These are phyloP conservation scores for Ophion ventricosus DNA, from an alignment of 2,888 invertebrate genomes.

Conservation along the genomic window DNA sequence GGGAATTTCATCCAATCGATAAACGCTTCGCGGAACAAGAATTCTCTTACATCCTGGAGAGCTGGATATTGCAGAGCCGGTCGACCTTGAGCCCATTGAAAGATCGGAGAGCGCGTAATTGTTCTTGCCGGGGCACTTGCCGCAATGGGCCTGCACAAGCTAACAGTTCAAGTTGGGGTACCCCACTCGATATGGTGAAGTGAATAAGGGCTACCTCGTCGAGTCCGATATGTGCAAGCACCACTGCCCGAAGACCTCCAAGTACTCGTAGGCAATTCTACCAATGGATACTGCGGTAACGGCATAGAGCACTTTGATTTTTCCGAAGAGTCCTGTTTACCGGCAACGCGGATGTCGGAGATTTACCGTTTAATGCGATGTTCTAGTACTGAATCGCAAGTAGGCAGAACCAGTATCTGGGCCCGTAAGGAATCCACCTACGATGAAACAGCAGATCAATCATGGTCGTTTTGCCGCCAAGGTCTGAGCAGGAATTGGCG, in stretches of 20 bases:
- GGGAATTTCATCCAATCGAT: conserved; percentile 3
- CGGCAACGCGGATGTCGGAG: not conserved
- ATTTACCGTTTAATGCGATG: not conserved
- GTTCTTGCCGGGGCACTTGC: not conserved
- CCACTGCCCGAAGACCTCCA: not conserved
- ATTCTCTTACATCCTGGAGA: not conserved
- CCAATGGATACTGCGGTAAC: not conserved
- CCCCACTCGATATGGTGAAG: not conserved
- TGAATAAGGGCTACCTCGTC: not conserved
- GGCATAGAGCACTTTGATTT: not conserved
- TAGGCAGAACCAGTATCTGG: not conserved
- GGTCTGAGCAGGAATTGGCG: not conserved
- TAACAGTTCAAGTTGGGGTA: not conserved
- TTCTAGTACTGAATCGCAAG: not conserved
- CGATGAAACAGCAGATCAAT: not conserved
- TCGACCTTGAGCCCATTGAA: not conserved
- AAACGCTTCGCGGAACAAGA: not conserved
- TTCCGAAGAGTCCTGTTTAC: not conserved
- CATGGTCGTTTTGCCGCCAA: not conserved
- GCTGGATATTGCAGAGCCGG: not conserved
- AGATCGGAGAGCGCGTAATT: not conserved
- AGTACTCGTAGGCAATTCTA: not conserved
- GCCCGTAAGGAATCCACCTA: not conserved
- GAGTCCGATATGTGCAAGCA: not conserved
- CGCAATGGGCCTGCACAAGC: not conserved